Evolutionary conservation across 1,140 invertebrate genomes (phyloP).

Genomic region (Hypsibius dujardini): DNA sequence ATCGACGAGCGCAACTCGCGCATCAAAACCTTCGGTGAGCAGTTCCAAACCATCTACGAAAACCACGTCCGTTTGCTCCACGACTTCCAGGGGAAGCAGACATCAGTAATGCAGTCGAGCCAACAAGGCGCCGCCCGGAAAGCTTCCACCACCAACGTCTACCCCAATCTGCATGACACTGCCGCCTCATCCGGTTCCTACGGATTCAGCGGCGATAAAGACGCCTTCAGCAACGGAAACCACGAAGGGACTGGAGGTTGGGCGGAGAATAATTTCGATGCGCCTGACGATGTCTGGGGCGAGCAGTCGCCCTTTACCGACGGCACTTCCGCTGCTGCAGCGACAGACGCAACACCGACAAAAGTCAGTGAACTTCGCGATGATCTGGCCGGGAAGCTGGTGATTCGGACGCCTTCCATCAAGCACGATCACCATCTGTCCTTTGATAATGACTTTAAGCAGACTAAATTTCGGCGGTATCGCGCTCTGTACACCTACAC

Average conservation of each 20-base stretch:
- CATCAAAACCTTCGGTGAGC: background rate
- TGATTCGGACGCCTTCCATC: background rate
- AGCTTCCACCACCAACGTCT: background rate
- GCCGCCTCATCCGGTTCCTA: background rate
- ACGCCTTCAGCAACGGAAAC: background rate
- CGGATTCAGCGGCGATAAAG: background rate
- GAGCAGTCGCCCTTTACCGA: slow-evolving; percentile 8
- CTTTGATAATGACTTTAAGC: slow-evolving; percentile 12
- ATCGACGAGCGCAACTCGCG: slow-evolving; percentile 8
- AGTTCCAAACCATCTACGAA: slow-evolving; percentile 28
- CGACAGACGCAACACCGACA: background rate
- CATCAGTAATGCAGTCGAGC: slow-evolving; percentile 62
- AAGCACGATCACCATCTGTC: slow-evolving; percentile 13
- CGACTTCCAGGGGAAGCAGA: slow-evolving; percentile 52
- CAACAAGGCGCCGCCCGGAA: slow-evolving; percentile 34
- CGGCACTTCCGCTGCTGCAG: background rate
- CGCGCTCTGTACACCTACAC: slow-evolving; percentile 82
- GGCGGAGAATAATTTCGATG: background rate
- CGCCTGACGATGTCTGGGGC: background rate
- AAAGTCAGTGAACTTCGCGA: background rate
- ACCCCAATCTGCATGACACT: background rate
- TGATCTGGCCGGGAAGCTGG: background rate
- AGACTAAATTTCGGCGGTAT: slow-evolving; percentile 38
- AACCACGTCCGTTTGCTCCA: slow-evolving; percentile 50
- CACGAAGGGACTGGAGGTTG: background rate